Base-by-base conservation (phyloP, 2,888 invertebrate species). In the Shargacucullia verbasci region DNA sequence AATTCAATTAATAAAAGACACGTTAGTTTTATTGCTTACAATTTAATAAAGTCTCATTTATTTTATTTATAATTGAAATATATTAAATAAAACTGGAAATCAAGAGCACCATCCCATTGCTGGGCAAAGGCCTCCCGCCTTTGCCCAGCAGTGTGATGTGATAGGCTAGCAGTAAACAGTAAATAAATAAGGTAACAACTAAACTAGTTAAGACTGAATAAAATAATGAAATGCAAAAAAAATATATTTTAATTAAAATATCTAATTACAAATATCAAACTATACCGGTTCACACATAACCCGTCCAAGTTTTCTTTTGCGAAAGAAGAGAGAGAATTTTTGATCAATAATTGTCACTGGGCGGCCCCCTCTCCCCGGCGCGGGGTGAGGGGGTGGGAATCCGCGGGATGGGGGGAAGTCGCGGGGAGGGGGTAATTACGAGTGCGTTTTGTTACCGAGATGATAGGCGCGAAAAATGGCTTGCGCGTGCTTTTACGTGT, bases 271-370 rank as follows among this genome's bases (percentile, higher is more conserved):
- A 93, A 80, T 90, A 92, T 87, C 93, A 94, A 93, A 82, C 81
- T 82, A 81, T 67, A 84, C 79, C 85, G 86, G 91, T 88, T 89
- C 88, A 91, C 92, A 93, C 94, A 91, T 93, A 94, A 94, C 94
- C 93, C 94, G 94, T 94, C 94, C 94, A 93, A 94, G 94, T 94
- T 94, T 94, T 93, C 94, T 94, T 94, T 94, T 93, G 93, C 94
- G 92, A 94, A 94, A 94, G 94, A 94, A 94, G 94, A 94, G 95
- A 95, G 95, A 95, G 95, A 95, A 95, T 95, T 95, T 95, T 95
- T 95, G 95, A 95, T 95, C 95, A 95, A 95, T 95, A 95, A 95
- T 95, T 95, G 95, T 95, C 95, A 95, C 95, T 95, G 95, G 94
- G 94, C 92, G 93, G 92, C 88, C 85, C 86, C 87, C 81, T 78